Conservation (phyloP, 2,797 vertebrate genomes). For the Chelidonichthys spinosus region DNA sequence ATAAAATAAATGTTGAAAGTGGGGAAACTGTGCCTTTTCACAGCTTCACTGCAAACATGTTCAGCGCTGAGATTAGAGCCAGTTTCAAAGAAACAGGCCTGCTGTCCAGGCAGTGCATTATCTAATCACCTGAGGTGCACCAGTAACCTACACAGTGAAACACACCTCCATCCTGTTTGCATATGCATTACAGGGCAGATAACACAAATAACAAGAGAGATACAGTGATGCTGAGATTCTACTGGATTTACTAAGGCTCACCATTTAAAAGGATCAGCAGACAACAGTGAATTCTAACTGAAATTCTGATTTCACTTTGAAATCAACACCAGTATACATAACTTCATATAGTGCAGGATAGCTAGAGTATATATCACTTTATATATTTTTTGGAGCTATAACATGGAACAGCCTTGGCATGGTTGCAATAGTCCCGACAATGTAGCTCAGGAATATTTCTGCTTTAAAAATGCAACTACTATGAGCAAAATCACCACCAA, state of each 20-base stretch:
- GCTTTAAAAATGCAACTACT: slow-evolving; percentile 33
- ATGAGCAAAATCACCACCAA: slow-evolving; percentile 33
- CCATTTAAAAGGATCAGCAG: not conserved
- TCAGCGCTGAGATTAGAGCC: not conserved
- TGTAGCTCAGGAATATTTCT: slow-evolving; percentile 13
- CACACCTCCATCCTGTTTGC: not conserved
- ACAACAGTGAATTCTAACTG: not conserved
- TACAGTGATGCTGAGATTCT: not conserved
- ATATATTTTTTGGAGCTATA: not conserved
- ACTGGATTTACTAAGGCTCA: not conserved
- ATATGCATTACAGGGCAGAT: slow-evolving; percentile 10
- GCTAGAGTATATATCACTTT: not conserved
- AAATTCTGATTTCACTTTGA: no score
- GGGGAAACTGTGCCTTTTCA: not conserved
- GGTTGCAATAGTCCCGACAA: slow-evolving; percentile 7
- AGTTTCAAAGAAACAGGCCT: not conserved
- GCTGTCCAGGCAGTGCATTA: not conserved
- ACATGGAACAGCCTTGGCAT: not conserved
- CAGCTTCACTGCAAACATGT: not conserved
- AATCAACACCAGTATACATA: not conserved
- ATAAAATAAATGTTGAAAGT: not conserved
- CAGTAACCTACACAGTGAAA: not conserved
- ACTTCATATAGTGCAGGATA: not conserved
- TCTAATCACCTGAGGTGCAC: slow-evolving; percentile 2
- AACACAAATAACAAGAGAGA: not conserved